Base-by-base conservation (phyloP, 2,113 vertebrate species). In the Peucedramus taeniatus region DNA sequence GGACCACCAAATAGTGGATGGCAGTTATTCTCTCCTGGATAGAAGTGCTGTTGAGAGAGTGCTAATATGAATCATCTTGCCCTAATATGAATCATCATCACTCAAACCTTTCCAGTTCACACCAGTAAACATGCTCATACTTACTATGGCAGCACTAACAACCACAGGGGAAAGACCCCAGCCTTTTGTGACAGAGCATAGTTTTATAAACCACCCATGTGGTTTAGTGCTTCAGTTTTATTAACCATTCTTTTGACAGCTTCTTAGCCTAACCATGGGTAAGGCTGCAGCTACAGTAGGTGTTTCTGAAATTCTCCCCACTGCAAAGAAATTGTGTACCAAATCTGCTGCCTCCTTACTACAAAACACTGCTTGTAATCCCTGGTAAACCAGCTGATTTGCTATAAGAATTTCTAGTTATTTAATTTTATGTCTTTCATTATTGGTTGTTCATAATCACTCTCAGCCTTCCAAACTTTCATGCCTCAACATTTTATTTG, bases 351-450 rank as follows among this genome's bases (percentile, higher is more conserved):
- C 63, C 47, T 78, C 51, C 31, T 61, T 88, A 8, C 31, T 84
- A 40, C 5, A 35, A 83, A 92, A 90, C 12, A 27, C 70, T 85
- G 47, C 44, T 95, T 72, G 51, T 39, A 93, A 86, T 83, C 63
- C 44, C 40, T 1, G 0, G 27, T 49, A 89, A 88, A 66, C 20
- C 44, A 64, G 39, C 22, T 54, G 87, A 96, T 80, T 87, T 93
- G 60, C 68, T 89, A 18, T 40, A 96, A 86, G 83, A 90, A 89
- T 92, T 88, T 81, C 64, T 84, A 49, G 42, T 77, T 75, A 81
- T 66, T 92, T 92, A 60, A 83, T 90, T 94, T 95, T 88, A 88
- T 51, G 37, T 81, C 40, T 95, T 93, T 90, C 54, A 30, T 91
- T 89, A 85, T 57, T 89, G 53, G 63, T 68, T 93, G 63, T 84